These are phyloP conservation scores for Arvicanthis niloticus DNA, from an alignment of 2,113 vertebrate genomes.

Conservation along the genomic window DNA sequence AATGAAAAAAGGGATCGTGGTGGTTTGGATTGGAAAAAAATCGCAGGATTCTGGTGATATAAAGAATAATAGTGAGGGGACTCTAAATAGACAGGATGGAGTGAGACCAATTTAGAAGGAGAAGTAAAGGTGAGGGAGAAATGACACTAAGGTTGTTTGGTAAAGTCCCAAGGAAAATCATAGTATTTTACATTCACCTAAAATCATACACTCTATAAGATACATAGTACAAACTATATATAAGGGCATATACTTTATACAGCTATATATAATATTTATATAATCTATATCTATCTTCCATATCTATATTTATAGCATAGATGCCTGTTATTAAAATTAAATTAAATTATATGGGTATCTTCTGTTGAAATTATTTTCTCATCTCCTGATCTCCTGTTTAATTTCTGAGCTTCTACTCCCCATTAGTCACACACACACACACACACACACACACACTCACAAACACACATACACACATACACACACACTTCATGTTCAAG, in stretches of 20 bases:
- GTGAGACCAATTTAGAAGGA: background rate
- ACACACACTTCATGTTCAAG: no score
- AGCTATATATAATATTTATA: background rate
- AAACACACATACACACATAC: no score
- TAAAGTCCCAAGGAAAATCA: background rate
- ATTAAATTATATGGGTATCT: background rate
- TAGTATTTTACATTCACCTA: background rate
- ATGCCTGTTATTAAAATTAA: no score
- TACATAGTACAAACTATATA: background rate
- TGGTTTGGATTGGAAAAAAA: background rate
- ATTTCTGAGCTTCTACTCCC: no score
- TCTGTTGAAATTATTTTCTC: background rate
- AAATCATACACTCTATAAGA: background rate
- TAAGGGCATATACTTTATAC: no score
- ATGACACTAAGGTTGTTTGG: background rate
- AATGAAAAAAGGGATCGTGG: background rate
- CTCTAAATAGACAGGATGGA: background rate
- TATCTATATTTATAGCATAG: no score
- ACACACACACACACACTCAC: no score
- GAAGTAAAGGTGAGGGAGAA: background rate
- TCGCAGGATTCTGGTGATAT: background rate
- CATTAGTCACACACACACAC: no score
- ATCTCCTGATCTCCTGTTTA: no score
- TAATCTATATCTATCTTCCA: background rate
- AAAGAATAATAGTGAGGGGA: background rate